Percentiles rank a stretch among this genome's conserved stretches.
These are phyloP conservation scores for Arion vulgaris DNA, from an alignment of 1,140 invertebrate genomes.

Conservation along the genomic window DNA sequence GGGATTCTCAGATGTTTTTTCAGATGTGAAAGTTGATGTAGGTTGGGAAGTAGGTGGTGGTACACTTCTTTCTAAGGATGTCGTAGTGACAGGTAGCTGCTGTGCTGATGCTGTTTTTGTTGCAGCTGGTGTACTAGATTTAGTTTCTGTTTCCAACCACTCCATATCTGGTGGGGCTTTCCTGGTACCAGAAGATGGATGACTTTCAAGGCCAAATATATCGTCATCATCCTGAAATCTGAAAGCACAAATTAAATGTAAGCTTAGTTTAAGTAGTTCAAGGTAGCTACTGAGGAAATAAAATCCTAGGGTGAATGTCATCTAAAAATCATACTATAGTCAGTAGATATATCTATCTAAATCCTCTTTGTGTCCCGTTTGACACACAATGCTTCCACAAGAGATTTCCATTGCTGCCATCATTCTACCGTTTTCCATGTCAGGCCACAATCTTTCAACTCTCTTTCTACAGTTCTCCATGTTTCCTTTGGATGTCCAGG, in stretches of 20 bases:
- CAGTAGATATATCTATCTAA: too few species aligned
- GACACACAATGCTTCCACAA: too few species aligned
- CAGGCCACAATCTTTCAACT: too few species aligned
- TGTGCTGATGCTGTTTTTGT: background rate
- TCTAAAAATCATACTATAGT: too few species aligned
- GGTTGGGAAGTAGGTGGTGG: background rate
- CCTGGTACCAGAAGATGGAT: constrained; percentile 39
- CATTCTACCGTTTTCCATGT: too few species aligned
- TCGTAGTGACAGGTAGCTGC: background rate
- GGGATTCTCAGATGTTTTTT: constrained; percentile 29
- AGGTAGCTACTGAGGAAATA: too few species aligned
- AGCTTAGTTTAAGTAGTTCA: too few species aligned
- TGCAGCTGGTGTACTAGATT: constrained; percentile 10
- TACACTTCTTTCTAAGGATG: background rate
- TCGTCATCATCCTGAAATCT: constrained; percentile 62
- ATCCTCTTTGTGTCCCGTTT: too few species aligned
- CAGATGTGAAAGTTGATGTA: background rate
- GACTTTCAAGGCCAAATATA: constrained; percentile 58
- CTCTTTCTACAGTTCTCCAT: too few species aligned
- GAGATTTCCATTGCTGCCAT: too few species aligned
- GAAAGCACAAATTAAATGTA: background rate
- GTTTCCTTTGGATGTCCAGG: too few species aligned
- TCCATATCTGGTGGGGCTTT: constrained; percentile 53
- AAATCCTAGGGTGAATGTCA: too few species aligned
- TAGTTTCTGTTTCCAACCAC: constrained; percentile 50